Base-by-base conservation (phyloP, 2,113 vertebrate genomes). In the Urocynchramus pylzowi region DNA sequence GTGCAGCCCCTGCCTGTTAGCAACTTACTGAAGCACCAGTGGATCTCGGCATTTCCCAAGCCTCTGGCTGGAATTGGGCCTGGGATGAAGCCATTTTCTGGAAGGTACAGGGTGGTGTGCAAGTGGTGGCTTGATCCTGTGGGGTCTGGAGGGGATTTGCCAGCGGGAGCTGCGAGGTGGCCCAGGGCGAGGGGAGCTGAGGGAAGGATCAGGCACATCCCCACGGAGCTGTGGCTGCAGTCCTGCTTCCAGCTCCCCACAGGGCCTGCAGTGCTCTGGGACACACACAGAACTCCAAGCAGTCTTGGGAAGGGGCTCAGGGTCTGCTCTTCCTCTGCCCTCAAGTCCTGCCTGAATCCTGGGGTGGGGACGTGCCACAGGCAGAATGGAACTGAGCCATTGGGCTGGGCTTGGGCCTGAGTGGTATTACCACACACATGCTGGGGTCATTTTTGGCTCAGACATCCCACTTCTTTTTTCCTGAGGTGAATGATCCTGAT, bases 161-260 rank as follows among this genome's bases (percentile, higher is more conserved):
- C 63, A 10, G 24, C 2, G 0, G 27, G 50, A 53, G 17, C 22
- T 57, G 22, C 0, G 2, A 28, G 35, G 24, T 10, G 8, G 13
- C 37, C 13, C 6, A 11, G 63, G 47, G 37, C 2, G 1, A 59
- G 47, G 20, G 39, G 44, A 70, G 14, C 50, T 23, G 57, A 37
- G 64, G 59, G 28, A 26, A 41, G 45, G 31, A 7, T 37, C 57
- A 44, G 64, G 12, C 9, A 7, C 31, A 49, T 42, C 41, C 31
- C 35, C 64, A 11, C 1, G 1, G 52, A 49, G 35, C 39, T 45
- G 47, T 28, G 84, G 33, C 63, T 61, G 64, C 63, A 53, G 27
- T 35, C 22, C 73, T 60, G 53, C 33, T 45, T 50, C 21, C 53
- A 15, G 31, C 63, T 60, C 45, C 37, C 44, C 71, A 26, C 10